Evolutionary conservation across 1,140 invertebrate species (phyloP).

Genomic region (Zaprionus africanus): DNA sequence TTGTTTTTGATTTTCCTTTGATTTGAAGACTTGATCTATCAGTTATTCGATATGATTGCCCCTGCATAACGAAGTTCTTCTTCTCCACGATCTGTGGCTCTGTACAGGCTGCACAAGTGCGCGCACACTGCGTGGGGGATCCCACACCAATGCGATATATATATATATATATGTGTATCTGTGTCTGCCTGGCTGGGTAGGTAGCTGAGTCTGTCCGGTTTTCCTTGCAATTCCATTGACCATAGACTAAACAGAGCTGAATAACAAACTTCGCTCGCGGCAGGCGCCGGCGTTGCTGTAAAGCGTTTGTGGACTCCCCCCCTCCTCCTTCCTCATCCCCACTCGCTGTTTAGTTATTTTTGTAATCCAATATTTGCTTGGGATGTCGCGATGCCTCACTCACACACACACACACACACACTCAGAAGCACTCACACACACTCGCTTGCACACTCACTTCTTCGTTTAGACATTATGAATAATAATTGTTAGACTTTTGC

Average conservation of each 20-base stretch:
- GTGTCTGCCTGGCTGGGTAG: not conserved
- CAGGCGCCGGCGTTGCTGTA: constrained; percentile 34
- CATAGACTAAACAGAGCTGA: constrained; percentile 64
- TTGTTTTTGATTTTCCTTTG: not conserved
- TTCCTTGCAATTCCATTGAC: constrained; percentile 12
- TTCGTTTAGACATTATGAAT: constrained; percentile 36
- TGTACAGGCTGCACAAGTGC: not conserved
- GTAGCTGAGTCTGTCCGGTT: constrained; percentile 1
- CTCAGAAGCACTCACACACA: constrained; percentile 22
- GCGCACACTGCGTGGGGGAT: constrained; percentile 15
- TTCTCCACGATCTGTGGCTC: not conserved
- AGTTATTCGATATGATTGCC: constrained; percentile 11
- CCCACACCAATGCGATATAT: not conserved
- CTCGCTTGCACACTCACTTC: not conserved
- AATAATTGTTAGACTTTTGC: constrained; percentile 75
- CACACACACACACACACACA: constrained; percentile 14
- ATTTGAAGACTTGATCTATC: not conserved
- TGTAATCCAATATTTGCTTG: constrained; percentile 76
- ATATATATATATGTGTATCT: not conserved
- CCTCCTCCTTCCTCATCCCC: not conserved
- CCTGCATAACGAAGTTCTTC: too few species aligned
- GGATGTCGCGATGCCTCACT: constrained; percentile 38
- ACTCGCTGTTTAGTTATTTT: constrained; percentile 36
- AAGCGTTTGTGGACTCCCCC: constrained; percentile 1
- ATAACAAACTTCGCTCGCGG: constrained; percentile 19